Base-by-base conservation (phyloP, 2,113 vertebrate species). In the Psilopsiagon aurifrons region DNA sequence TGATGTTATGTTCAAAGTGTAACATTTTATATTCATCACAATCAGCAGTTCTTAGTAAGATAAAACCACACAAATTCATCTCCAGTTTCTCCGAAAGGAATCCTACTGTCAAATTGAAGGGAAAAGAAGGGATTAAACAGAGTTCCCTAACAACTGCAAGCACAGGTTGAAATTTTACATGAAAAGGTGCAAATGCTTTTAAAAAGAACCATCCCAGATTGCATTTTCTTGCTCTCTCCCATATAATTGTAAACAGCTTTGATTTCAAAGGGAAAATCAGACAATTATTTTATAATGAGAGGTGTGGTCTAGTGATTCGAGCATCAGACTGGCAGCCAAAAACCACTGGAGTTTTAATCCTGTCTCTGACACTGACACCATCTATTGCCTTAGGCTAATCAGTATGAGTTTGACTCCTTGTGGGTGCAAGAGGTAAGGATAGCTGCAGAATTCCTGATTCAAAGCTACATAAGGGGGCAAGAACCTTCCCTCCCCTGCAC, bases 241-340 rank as follows among this genome's bases (percentile, higher is more conserved):
- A 73, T 96, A 35, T 92, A 95, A 96, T 95, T 95, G 90, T 95
- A 95, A 95, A 94, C 88, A 97, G 92, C 96, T 96, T 97, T 96
- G 95, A 97, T 97, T 96, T 96, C 96, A 97, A 97, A 97, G 94
- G 57, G 86, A 95, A 95, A 96, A 97, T 94, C 95, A 92, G 91
- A 96, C 88, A 92, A 94, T 92, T 95, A 97, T 95, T 95, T 94
- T 96, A 91, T 97, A 97, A 97, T 97, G 93, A 96, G 91, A 92
- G 96, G 95, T 95, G 94, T 88, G 96, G 88, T 95, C 93, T 94
- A 79, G 78, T 39, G 93, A 92, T 97, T 79, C 6, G 31, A 97
- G 89, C 88, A 93, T 95, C 87, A 91, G 86, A 89, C 67, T 89
- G 88, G 94, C 96, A 96, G 96, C 84, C 88, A 94, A 94, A 94